Percentiles rank a stretch among this genome's conserved stretches.
Conservation (phyloP, 2,888 invertebrate species). For the Xylota sylvarum region DNA sequence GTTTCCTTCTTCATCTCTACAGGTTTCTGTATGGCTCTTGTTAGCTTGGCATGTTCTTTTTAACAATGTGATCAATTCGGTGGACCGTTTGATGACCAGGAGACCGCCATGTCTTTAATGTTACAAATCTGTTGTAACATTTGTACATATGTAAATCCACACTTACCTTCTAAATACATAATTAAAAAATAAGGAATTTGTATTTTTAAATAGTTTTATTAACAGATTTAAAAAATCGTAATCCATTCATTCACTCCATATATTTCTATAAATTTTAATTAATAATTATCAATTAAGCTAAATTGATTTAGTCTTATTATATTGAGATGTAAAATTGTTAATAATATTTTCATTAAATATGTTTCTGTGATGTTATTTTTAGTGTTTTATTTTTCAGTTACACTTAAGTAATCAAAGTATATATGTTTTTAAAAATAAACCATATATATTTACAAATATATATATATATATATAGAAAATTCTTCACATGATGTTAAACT, state of each 20-base stretch:
- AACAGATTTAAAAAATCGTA: slow-evolving; percentile 84
- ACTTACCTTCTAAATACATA: not conserved
- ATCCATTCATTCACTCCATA: slow-evolving; percentile 78
- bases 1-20: too few relatives aligned
- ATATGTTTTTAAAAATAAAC: slow-evolving; percentile 58
- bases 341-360: slow-evolving; percentile 75
- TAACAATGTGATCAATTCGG: too few relatives aligned
- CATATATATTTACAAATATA: slow-evolving; percentile 5
- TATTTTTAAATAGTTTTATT: slow-evolving; percentile 82
- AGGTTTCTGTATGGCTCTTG: too few relatives aligned
- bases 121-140: too few relatives aligned
- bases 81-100: too few relatives aligned
- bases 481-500: slow-evolving; percentile 60
- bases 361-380: slow-evolving; percentile 68
- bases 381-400: slow-evolving; percentile 30
- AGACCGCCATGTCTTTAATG: too few relatives aligned
- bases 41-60: too few relatives aligned
- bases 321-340: slow-evolving; percentile 77
- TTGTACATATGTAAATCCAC: not conserved
- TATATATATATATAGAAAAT: slow-evolving; percentile 41
- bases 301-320: slow-evolving; percentile 77
- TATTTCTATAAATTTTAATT: slow-evolving; percentile 76
- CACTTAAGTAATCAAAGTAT: slow-evolving; percentile 59
- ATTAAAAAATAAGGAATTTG: slow-evolving; percentile 23
- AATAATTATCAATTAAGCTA: slow-evolving; percentile 77